phyloP scores from a whole-genome alignment of 2,888 invertebrate genomes.

The Venusia cambrica region DNA sequence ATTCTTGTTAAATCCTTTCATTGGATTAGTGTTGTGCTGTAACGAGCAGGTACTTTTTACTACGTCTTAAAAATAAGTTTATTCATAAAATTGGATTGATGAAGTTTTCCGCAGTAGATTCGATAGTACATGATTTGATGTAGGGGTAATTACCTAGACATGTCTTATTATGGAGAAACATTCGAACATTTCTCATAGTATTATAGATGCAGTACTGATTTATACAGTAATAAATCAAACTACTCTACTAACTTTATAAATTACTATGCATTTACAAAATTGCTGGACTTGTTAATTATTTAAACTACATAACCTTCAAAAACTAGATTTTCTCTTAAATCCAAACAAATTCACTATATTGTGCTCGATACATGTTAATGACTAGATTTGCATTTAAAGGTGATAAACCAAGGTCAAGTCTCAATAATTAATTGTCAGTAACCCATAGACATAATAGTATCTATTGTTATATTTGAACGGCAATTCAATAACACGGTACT shows the following conservation, averaged over 20 bases:
- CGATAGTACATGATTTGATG: too few relatives aligned
- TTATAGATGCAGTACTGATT: not conserved
- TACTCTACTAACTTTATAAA: slow-evolving; percentile 6
- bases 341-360: slow-evolving; percentile 26
- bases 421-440: slow-evolving; percentile 37
- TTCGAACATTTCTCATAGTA: not conserved
- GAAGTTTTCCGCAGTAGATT: too few relatives aligned
- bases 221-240: slow-evolving; percentile 1
- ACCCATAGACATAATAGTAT: slow-evolving; percentile 21
- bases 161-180: too few relatives aligned
- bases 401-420: slow-evolving; percentile 48
- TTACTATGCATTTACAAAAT: slow-evolving; percentile 18
- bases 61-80: too few relatives aligned
- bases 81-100: too few relatives aligned
- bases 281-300: slow-evolving; percentile 13
- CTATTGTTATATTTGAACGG: slow-evolving; percentile 16
- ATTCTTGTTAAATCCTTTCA: slow-evolving; percentile 55
- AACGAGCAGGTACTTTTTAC: slow-evolving; percentile 5
- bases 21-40: slow-evolving; percentile 40
- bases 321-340: slow-evolving; percentile 25
- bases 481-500: not conserved
- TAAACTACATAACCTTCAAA: slow-evolving; percentile 19
- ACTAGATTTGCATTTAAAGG: slow-evolving; percentile 51
- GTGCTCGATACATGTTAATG: slow-evolving; percentile 37
- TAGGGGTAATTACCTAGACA: too few relatives aligned